Base-by-base conservation (phyloP, 2,888 invertebrate genomes). In the Branchipolynoe longqiensis region DNA sequence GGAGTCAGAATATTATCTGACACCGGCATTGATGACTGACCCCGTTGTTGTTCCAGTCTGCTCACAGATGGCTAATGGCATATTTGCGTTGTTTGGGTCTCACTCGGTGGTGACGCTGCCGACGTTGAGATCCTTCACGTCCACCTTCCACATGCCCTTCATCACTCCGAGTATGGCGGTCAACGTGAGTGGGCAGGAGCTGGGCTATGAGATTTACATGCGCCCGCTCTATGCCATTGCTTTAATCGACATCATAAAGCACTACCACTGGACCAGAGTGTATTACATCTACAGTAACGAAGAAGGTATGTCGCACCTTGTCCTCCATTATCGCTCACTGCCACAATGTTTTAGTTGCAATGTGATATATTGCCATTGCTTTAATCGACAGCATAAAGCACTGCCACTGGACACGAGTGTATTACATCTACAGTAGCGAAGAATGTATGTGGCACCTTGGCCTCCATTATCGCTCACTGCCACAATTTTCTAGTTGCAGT, bases 141-240 rank as follows among this genome's bases (percentile, higher is more conserved):
- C 90, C 62, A 91, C 92, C 12, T 90, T 93, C 85, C 89, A 91
- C 69, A 90, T 93, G 87, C 93, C 93, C 6, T 92, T 90, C 85
- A 89, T 92, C 69, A 91, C 93, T 31, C 87, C 91, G 4, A 90
- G 91, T 38, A 89, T 90, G 40, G 88, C 92, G 22, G 88, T 91
- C 25, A 89, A 92, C 82, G 86, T 87, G 38, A 86, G 84, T 28
- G 84, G 78, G 3, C 87, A 88, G 82, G 87, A 87, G n/a, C 78
- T 78, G 38, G 87, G 87, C n/a, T 93, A 89, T 86, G 91, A 92
- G 84, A 87, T 93, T 81, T 91, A 91, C 94, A 96, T 99, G 96
- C 95, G 98, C 88, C 99, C 99, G 58, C 97, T 98, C 94, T 98
- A 98, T 94, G 97, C 98, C 94, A 96, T 96, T 92, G 98, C 99